Conservation (phyloP, 2,113 vertebrate genomes). For the Hemicordylus capensis region DNA sequence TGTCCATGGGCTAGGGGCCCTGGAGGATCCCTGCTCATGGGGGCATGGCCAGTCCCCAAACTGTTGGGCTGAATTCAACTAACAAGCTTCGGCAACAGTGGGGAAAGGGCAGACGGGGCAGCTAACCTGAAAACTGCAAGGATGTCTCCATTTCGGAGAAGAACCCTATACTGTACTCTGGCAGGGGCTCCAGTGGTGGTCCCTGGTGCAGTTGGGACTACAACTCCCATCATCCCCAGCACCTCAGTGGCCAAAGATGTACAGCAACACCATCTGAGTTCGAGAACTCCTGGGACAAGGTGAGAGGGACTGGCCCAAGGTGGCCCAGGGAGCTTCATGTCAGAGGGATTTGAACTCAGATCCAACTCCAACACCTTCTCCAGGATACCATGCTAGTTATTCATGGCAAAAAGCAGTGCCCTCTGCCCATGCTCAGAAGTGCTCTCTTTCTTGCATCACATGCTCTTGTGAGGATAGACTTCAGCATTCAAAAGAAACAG, state of each 20-base stretch:
- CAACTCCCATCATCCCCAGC: no score
- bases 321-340: no score
- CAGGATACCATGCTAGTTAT: no score
- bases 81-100: no score
- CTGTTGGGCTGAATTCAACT: neutral
- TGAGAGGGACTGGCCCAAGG: no score
- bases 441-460: neutral
- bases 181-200: no score
- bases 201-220: no score
- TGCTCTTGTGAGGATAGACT: neutral
- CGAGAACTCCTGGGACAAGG: no score
- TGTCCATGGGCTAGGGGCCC: fast-evolving
- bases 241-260: no score
- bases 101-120: neutral
- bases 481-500: neutral
- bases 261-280: no score
- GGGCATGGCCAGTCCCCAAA: neutral
- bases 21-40: neutral
- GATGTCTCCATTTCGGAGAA: neutral
- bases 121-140: neutral
- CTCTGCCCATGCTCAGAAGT: neutral
- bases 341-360: no score
- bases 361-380: neutral
- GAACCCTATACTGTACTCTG: neutral
- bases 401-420: neutral